Base-by-base conservation (phyloP, 2,888 invertebrate species). In the Ypsolopha sequella region DNA sequence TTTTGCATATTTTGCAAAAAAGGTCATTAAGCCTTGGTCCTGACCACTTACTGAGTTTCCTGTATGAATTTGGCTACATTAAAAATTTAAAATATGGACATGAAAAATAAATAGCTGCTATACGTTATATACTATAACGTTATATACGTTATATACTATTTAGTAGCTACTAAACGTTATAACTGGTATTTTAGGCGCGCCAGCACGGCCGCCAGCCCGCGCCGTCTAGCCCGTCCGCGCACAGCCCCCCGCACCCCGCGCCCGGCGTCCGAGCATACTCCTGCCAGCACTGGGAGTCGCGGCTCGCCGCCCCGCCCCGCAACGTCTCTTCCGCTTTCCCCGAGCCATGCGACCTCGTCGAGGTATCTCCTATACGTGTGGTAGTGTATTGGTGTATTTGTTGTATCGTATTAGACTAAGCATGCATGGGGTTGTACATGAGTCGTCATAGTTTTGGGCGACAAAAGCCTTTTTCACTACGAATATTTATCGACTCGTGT, bases 261-360 rank as follows among this genome's bases (percentile, higher is more conserved):
- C 88, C 87, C 78, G 88, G 84, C 77, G 88, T 88, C 75, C 88
- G 84, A 73, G 87, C 80, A 63, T 89, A 80, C 86, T 89, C 81
- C 73, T 90, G 81, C 86, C 88, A 81, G 76, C 90, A 86, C 71
- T 90, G 79, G 88, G 90, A 88, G 71, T 80, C 88, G 58, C 81
- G 87, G 56, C 88, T 86, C 68, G 80, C 68, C 67, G 88, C 81
- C 62, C 88, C 80, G 55, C 85, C 76, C 64, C 81, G 73, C 55
- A 76, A 87, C 84, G 75, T 86, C 73, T 65, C 72, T 79, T 66
- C 76, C 84, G 67, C 87, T 79, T 73, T 70, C 62, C 78, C 74
- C 57, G 70, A 76, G 61, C 76, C 82, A 75, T 81, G 80, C 80
- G 80, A 85, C 60, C 68, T 75, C 76, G 76, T 73, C 80, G 87